These are phyloP conservation scores for Lophura nycthemera DNA, from an alignment of 2,113 vertebrate species.

Conservation along the genomic window DNA sequence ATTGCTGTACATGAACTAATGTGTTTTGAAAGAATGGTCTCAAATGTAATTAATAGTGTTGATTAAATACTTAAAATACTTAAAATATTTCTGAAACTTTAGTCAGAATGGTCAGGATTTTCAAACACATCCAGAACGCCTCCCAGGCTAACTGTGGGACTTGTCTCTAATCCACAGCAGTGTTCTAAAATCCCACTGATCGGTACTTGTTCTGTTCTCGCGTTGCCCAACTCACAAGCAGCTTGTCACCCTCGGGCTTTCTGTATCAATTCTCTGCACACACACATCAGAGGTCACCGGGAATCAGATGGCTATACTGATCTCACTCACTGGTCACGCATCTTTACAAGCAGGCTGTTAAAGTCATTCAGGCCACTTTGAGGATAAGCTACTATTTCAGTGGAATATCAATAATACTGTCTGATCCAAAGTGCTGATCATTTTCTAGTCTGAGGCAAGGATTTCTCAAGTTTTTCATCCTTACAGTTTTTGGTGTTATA, in stretches of 20 bases:
- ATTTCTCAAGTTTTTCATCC: slow-evolving; percentile 1
- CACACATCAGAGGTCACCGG: neutral
- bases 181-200: neutral
- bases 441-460: neutral
- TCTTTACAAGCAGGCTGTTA: neutral
- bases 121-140: neutral
- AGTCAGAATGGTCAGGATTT: neutral
- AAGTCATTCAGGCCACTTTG: neutral
- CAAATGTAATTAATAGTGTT: neutral
- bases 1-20: neutral
- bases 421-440: neutral
- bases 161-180: neutral
- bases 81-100: neutral
- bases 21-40: neutral
- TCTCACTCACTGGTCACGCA: neutral
- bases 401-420: neutral
- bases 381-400: neutral
- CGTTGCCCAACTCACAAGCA: neutral
- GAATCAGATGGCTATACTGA: neutral
- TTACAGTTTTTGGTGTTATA: slow-evolving; percentile 42
- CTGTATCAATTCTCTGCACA: neutral
- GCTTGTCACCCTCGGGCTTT: neutral
- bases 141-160: neutral
- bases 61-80: no score
- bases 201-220: neutral